Evolutionary conservation across 2,888 invertebrate genomes (phyloP), one percentile per base, ranked within the genome.

Genomic region (Diaprepes abbreviatus): DNA sequence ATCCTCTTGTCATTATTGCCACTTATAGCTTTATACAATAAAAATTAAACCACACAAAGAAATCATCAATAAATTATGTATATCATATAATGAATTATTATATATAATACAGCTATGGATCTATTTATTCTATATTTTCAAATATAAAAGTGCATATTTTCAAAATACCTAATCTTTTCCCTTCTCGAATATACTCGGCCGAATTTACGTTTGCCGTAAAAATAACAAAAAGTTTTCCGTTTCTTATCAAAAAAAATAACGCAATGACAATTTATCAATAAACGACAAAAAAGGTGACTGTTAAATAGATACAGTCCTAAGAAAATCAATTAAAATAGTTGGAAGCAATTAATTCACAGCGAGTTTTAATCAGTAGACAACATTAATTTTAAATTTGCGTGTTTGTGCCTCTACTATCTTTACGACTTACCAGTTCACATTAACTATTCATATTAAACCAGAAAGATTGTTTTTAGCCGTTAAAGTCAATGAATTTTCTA

Each of bases 341-440:
- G 65, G 58, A 70, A 64, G 64, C 65, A 52, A 70, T 70, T 70
- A 70, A 70, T 70, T 70, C 36, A 52, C 69, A 21, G 48, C 40
- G 33, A 40, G 64, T 35, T 70, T 59, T 70, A 70, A 65, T 70
- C 69, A 65, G 69, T 58, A 70, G 69, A 70, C 69, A 70, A 70
- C 64, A 70, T 64, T 70, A 70, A 70, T 70, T 70, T 70, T 70
- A 70, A 64, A 70, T 70, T 70, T 70, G 69, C 69, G 69, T 70
- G 69, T 70, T n/a, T 70, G 57, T 50, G 59, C 66, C 58, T 35
- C 59, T 50, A 59, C 66, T 66, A 66, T 66, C 65, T 66, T 66
- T 66, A 59, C 66, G 40, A 38, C 66, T 58, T 59, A 50, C 66
- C 48, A 59, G 58, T 50, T 48, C 58, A 52, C 66, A 59, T 66